Percentiles rank a stretch among this genome's conserved stretches.
Evolutionary conservation across 1,140 invertebrate species (phyloP).

Genomic region (Listronotus oregonensis): DNA sequence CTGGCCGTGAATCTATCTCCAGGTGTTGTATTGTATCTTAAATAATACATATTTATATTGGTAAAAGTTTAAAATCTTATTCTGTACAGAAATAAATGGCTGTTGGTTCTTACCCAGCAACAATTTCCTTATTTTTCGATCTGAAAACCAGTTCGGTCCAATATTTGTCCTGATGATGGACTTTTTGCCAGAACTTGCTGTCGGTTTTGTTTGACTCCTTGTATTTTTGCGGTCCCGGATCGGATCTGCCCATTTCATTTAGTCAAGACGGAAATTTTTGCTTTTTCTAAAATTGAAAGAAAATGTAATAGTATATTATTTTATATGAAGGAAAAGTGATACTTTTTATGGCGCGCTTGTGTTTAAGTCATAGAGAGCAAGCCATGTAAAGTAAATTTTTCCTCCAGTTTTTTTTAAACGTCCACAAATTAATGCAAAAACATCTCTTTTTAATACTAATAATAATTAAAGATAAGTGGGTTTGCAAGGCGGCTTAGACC

Average conservation of each 20-base stretch:
- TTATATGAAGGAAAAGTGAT: too few relatives aligned
- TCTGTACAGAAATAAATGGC: too few relatives aligned
- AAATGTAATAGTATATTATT: too few relatives aligned
- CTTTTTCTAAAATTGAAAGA: constrained; percentile 8
- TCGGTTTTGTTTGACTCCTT: constrained; percentile 34
- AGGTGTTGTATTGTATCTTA: constrained; percentile 58
- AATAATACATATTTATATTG: constrained; percentile 5
- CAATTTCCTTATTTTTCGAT: constrained; percentile 32
- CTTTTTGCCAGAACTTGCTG: constrained; percentile 23
- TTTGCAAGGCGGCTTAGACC: too few relatives aligned
- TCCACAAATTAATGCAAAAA: too few relatives aligned
- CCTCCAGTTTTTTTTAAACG: too few relatives aligned
- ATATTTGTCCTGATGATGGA: constrained; percentile 43
- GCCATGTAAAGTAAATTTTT: too few relatives aligned
- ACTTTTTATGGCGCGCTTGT: too few relatives aligned
- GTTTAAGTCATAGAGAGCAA: too few relatives aligned
- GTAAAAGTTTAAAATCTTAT: background rate
- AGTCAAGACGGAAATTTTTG: constrained; percentile 9
- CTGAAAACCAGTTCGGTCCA: constrained; percentile 45
- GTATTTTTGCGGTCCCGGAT: constrained; percentile 41
- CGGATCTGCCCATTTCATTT: constrained; percentile 47
- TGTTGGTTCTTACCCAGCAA: constrained; percentile 15
- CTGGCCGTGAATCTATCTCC: constrained; percentile 59
- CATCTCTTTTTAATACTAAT: too few relatives aligned
- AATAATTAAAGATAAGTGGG: too few relatives aligned